Base-by-base conservation (phyloP, 2,888 invertebrate genomes). In the Hetaerina titia region DNA sequence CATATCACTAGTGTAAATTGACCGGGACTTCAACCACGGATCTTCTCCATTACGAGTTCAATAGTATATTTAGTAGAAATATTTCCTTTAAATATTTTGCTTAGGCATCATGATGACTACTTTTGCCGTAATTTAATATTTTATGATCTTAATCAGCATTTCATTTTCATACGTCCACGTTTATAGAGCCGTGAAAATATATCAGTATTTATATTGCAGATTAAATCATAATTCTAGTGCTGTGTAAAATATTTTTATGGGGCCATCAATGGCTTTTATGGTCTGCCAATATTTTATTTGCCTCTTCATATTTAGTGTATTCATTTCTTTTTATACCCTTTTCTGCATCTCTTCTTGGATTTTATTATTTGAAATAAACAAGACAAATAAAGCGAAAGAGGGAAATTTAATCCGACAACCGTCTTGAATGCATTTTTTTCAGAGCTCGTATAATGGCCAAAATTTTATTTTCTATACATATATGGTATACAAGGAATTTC, bases 341-440 rank as follows among this genome's bases (percentile, higher is more conserved):
- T 17, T 19, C 22, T 56, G 25, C 56, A 63, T 56, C 31, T 92
- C 81, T 4, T 25, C 31, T 25, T 15, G 89, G 19, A 89, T 58
- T 45, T n/a, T 7, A 56, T 22, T 56, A 56, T 45, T 31, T 64
- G 56, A 69, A 92, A 92, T 92, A 56, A 69, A 92, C 60, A 56
- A 92, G 19, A 5, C 58, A 8, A 58, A 89, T 57, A 31, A 31
- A 88, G 17, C 1, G 88, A 88, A 89, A 64, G 45, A n/a, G 92
- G 64, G 6, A 56, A 92, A 92, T 69, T 64, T 92, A 74, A 22
- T 13, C 92, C 92, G 45, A 56, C 57, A 92, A 74, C 22, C 92
- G 15, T 92, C 57, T 60, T 31, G 31, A 31, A 63, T 19, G 81
- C 81, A 31, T 31, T 92, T 69, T n/a, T 58, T 58, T 69, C 25